Evolutionary conservation across 2,113 vertebrate genomes (phyloP).

Genomic region (Glaucidium brasilianum): DNA sequence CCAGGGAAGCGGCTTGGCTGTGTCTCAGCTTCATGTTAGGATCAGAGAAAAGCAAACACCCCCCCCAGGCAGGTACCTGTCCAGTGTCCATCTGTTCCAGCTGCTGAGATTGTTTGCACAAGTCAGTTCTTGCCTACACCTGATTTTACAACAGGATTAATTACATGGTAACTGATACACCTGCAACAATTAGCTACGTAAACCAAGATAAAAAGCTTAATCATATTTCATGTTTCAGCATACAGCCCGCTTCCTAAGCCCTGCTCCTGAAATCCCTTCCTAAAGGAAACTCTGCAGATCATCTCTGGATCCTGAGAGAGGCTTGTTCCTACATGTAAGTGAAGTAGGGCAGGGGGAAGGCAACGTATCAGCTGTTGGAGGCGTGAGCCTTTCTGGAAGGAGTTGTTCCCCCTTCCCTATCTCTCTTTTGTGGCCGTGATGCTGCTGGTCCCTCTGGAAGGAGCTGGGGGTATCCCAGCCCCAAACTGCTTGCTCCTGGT

Average conservation of each 20-base stretch:
- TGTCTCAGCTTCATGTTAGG: background rate
- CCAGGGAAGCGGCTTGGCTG: fast-evolving
- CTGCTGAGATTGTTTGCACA: background rate
- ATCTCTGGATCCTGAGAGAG: background rate
- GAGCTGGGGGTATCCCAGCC: background rate
- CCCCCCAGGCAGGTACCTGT: background rate
- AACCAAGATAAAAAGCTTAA: background rate
- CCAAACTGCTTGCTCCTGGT: fast-evolving
- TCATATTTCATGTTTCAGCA: background rate
- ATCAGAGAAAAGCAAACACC: background rate
- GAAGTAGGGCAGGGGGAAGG: fast-evolving
- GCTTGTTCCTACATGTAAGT: fast-evolving
- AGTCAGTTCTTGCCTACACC: slow-evolving; percentile 41
- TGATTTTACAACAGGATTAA: background rate
- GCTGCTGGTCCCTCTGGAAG: background rate
- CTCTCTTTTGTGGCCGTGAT: background rate
- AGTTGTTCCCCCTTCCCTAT: background rate
- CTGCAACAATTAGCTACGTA: background rate
- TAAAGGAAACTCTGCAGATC: no score
- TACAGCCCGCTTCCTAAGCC: background rate
- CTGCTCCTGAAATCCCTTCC: background rate
- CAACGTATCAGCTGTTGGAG: fast-evolving
- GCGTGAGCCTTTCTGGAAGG: background rate
- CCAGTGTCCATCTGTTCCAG: background rate
- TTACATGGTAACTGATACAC: slow-evolving; percentile 2